Percentiles rank a stretch among this genome's conserved stretches.
phyloP scores from a whole-genome alignment of 2,113 vertebrate genomes.

The Stigmatopora argus region DNA sequence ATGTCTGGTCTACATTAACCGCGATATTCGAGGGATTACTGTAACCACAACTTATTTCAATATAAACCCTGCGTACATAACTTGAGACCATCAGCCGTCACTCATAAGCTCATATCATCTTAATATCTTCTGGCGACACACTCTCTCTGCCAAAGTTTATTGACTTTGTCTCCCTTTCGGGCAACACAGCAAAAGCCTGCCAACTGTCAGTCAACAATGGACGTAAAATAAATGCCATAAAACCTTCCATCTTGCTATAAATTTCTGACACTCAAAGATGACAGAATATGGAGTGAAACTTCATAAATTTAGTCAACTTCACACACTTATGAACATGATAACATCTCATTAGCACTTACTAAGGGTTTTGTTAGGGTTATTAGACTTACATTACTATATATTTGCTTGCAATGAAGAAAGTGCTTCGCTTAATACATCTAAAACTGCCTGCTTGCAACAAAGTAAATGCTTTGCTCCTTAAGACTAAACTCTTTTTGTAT shows the following conservation, averaged over 20 bases:
- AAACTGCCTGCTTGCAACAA: too few species aligned
- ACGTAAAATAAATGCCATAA: not conserved
- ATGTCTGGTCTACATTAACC: too few species aligned
- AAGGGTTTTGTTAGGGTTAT: too few species aligned
- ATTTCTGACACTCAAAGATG: not conserved
- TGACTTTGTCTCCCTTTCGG: not conserved
- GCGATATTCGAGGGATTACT: too few species aligned
- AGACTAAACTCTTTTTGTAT: too few species aligned
- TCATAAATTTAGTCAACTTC: not conserved
- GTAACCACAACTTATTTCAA: too few species aligned
- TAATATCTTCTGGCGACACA: not conserved
- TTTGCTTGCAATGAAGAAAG: too few species aligned
- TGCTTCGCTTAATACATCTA: too few species aligned
- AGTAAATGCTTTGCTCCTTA: too few species aligned
- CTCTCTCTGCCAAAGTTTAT: not conserved
- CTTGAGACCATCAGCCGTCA: not conserved
- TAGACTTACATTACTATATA: too few species aligned
- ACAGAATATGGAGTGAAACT: not conserved
- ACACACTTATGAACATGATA: not conserved
- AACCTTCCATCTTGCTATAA: not conserved
- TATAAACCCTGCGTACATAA: not conserved
- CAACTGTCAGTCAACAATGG: not conserved
- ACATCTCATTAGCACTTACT: too few species aligned
- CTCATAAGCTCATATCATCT: not conserved
- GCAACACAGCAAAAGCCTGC: not conserved